Evolutionary conservation across 2,797 vertebrate species (phyloP).

Genomic region (Ceyx erithaca): DNA sequence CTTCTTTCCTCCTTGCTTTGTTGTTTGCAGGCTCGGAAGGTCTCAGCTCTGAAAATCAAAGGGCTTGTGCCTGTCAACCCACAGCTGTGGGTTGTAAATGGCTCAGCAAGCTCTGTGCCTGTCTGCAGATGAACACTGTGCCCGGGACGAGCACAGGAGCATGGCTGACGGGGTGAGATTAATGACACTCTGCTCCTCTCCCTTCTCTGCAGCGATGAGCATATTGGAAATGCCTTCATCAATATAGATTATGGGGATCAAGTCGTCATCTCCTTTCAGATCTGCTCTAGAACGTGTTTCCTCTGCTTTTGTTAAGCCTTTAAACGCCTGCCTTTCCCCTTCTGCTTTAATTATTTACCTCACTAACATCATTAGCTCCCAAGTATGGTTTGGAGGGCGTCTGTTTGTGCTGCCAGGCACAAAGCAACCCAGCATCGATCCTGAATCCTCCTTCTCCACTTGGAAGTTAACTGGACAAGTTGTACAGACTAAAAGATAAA

Average conservation of each 20-base stretch:
- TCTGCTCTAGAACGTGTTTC: background rate
- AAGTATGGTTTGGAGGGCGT: background rate
- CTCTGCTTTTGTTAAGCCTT: background rate
- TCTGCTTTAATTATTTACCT: background rate
- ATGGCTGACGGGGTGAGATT: background rate
- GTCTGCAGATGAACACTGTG: background rate
- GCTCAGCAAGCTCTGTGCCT: background rate
- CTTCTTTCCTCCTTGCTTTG: background rate
- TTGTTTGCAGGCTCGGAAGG: background rate
- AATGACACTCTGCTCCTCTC: background rate
- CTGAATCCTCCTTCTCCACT: background rate
- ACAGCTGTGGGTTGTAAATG: accelerated
- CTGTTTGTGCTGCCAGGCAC: background rate
- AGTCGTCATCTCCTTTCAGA: background rate
- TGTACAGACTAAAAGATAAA: background rate
- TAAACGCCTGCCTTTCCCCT: background rate
- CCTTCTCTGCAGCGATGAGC: background rate
- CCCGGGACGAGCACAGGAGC: background rate
- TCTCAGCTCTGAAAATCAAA: background rate
- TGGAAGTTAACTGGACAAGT: background rate
- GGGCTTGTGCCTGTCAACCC: background rate
- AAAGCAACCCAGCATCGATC: background rate
- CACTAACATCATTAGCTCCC: background rate
- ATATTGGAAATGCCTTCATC: background rate
- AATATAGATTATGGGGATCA: background rate